These are phyloP conservation scores for Calliphora vicina DNA, from an alignment of 1,140 invertebrate genomes.

Conservation along the genomic window DNA sequence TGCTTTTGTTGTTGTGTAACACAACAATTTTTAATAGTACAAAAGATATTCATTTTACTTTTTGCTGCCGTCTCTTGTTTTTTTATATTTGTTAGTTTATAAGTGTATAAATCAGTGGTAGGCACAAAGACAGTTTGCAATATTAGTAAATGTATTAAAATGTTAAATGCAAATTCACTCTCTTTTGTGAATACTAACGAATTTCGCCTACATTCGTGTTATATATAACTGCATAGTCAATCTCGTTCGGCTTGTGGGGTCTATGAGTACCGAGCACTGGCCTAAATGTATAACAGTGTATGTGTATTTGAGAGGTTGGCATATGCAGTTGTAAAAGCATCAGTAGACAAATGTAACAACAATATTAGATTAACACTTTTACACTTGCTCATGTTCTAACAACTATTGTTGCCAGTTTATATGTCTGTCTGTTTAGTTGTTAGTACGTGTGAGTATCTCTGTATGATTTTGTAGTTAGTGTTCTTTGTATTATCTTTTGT, in stretches of 20 bases:
- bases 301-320: not conserved
- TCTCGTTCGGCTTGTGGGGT: no score
- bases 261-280: no score
- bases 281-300: no score
- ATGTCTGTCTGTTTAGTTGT: not conserved
- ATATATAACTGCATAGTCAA: no score
- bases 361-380: conserved; percentile 17
- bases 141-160: not conserved
- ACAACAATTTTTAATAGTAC: not conserved
- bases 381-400: not conserved
- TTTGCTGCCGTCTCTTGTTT: not conserved
- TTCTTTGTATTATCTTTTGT: not conserved
- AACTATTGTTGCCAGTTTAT: not conserved
- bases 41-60: not conserved
- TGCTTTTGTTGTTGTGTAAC: not conserved
- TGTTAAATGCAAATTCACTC: no score
- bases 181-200: no score
- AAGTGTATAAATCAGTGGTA: not conserved
- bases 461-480: not conserved
- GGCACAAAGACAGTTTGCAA: not conserved
- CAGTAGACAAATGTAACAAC: not conserved
- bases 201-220: no score
- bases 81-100: not conserved
- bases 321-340: not conserved
- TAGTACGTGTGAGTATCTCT: not conserved